Evolutionary conservation across 2,888 invertebrate species (phyloP), one percentile per base, ranked within the genome.

Genomic region (Timema cristinae): DNA sequence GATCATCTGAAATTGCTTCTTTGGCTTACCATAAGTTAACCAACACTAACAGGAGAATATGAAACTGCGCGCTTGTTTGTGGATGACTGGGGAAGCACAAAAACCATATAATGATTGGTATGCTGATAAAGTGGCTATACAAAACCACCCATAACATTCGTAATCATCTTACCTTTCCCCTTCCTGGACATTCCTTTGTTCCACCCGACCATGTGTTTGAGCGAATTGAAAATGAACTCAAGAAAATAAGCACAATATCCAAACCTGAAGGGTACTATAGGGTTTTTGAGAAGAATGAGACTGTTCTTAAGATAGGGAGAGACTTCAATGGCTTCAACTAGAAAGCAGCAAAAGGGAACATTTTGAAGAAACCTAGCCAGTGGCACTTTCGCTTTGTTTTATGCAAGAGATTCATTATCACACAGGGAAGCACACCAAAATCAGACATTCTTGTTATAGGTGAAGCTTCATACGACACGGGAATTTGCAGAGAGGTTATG

Each of bases 1-100:
- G 78, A 13, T 77, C 8, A 9, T 32, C 47, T 4, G 63, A 63
- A 63, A 47, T 63, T 13, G 32, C 63, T 47, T 63, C 63, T 63
- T 16, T 32, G 32, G 63, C 48, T 10, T 32, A 63, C 13, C 63
- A 63, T n/a, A 0, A 9, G 48, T n/a, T 63, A 15, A 16, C 32
- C 47, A 47, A 63, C 7, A 63, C 49, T n/a, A 59, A 69, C 59
- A 59, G 59, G 10, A 56, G 47, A 48, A 15, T 69, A 48, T 8
- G 59, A 15, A 49, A 56, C 4, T 32, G 1, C 4, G 32, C 32
- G 32, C 32, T 32, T 32, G 32, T 32, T 32, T 32, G 32, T 2
- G 48, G 59, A 69, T 48, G 59, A n/a, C 47, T 59, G 59, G 50
- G 48, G 8, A 49, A 61, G 59, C 59, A 69, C 10, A 69, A 69